Evolutionary conservation across 35 echinoderm and acorn worm genomes (phyloP).

Genomic region (Nesometra sesokonis): DNA sequence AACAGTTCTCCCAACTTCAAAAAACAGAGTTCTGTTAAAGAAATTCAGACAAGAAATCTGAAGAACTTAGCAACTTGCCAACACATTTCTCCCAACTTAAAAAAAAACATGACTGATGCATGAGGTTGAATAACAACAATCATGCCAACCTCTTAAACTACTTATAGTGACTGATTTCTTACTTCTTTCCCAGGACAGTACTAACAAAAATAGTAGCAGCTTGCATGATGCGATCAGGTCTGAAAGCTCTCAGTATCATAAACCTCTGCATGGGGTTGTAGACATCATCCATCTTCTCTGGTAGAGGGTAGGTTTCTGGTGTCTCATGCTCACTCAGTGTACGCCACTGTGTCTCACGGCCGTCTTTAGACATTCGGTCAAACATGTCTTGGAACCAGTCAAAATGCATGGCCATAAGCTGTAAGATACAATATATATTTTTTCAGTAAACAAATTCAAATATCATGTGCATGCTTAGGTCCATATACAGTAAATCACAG

Average conservation of each 20-base stretch:
- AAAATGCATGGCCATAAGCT: constrained; percentile 82
- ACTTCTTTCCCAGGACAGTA: constrained; percentile 80
- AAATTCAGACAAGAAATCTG: too few relatives aligned
- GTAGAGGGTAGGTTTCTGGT: constrained; percentile 59
- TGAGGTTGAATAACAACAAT: too few relatives aligned
- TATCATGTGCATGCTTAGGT: too few relatives aligned
- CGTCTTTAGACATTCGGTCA: constrained; percentile 97
- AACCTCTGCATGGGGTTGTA: constrained; percentile 87
- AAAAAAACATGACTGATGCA: too few relatives aligned
- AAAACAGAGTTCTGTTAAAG: too few relatives aligned
- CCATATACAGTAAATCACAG: too few relatives aligned
- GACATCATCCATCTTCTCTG: constrained; percentile 92
- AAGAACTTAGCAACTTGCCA: too few relatives aligned
- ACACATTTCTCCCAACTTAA: too few relatives aligned
- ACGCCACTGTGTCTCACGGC: constrained; percentile 95
- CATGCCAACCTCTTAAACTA: too few relatives aligned
- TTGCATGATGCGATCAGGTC: constrained; percentile 70
- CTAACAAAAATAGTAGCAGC: constrained; percentile 69
- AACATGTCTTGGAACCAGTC: constrained; percentile 99
- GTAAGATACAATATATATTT: not conserved
- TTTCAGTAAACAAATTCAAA: not conserved
- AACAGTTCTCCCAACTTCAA: too few relatives aligned
- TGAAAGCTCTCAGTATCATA: constrained; percentile 77
- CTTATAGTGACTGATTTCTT: too few relatives aligned
- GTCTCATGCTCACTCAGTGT: constrained; percentile 74